Conservation (phyloP, 2,113 vertebrate genomes). For the Lampris megalopsis region DNA sequence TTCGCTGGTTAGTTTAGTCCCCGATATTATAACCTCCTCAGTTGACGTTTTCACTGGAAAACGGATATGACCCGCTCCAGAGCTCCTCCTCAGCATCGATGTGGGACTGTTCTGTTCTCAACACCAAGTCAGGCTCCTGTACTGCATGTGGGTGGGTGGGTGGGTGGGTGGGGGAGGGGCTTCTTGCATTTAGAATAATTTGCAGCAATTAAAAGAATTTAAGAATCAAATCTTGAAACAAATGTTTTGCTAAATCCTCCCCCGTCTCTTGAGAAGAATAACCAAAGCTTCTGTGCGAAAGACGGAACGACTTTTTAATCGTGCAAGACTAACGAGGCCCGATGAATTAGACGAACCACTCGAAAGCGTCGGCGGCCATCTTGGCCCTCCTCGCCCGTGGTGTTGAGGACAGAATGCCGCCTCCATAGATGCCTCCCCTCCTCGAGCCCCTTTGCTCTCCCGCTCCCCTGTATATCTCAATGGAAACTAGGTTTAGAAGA, state of each 20-base stretch:
- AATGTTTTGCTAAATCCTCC: conserved; percentile 42
- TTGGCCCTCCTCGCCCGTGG: not conserved
- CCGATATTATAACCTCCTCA: conserved; percentile 47
- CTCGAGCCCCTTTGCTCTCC: conserved; percentile 52
- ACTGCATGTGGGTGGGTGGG: not conserved
- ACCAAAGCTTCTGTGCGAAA: conserved; percentile 42
- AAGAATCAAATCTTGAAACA: conserved; percentile 27
- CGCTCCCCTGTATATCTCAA: conserved; percentile 53
- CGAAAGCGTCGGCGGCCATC: conserved; percentile 26
- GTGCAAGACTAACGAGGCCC: conserved; percentile 65
- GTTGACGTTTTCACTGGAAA: conserved; percentile 62
- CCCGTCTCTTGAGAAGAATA: conserved; percentile 38
- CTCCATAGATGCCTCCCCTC: conserved; percentile 45
- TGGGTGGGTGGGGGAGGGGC: conserved; percentile 2
- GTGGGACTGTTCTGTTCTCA: conserved; percentile 67
- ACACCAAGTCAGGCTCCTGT: conserved; percentile 34
- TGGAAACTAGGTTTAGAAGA: conserved; percentile 74
- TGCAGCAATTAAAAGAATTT: not conserved
- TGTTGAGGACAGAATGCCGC: conserved; percentile 68
- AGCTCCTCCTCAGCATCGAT: conserved; percentile 30
- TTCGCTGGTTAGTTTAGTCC: conserved; percentile 56
- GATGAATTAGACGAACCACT: conserved; percentile 53
- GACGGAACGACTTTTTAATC: conserved; percentile 62
- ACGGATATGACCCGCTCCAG: conserved; percentile 49
- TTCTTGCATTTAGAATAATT: conserved; percentile 10